Percentiles rank a stretch among this genome's conserved stretches.
phyloP scores from a whole-genome alignment of 2,888 invertebrate genomes.

The Vesta saturnalis region DNA sequence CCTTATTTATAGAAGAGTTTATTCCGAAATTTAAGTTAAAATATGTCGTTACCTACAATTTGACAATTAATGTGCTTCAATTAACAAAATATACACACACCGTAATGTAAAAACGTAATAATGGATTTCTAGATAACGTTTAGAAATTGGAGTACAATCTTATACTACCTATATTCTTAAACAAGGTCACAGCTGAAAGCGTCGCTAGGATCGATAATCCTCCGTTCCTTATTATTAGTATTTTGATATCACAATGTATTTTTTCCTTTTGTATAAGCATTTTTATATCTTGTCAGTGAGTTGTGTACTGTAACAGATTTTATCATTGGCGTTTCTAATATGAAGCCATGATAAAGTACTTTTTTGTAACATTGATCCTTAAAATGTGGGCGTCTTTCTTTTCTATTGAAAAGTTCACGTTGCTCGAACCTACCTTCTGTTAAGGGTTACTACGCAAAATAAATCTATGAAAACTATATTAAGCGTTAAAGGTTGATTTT shows the following conservation, averaged over 20 bases:
- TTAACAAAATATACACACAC: too few species aligned
- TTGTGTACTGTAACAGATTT: slow-evolving; percentile 6
- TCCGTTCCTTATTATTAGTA: slow-evolving; percentile 1
- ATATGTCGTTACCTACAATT: too few species aligned
- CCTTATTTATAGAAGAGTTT: too few species aligned
- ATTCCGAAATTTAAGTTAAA: too few species aligned
- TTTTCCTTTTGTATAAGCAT: background rate
- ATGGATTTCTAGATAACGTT: too few species aligned
- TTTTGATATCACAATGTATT: slow-evolving; percentile 1
- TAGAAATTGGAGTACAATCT: background rate
- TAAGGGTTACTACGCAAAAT: background rate
- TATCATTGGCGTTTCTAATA: background rate
- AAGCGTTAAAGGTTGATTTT: slow-evolving; percentile 13
- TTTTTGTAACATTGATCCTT: slow-evolving; percentile 8
- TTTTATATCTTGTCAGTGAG: background rate
- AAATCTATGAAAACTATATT: slow-evolving; percentile 14
- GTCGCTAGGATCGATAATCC: slow-evolving; percentile 11
- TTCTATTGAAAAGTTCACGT: slow-evolving; percentile 2
- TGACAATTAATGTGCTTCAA: too few species aligned
- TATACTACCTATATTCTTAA: background rate
- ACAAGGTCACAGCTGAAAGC: slow-evolving; percentile 11
- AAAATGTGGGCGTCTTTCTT: slow-evolving; percentile 5
- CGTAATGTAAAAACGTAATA: too few species aligned
- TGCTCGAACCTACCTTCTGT: background rate
- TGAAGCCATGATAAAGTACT: slow-evolving; percentile 7